Conservation (phyloP, 2,797 vertebrate species). For the Gymnodraco acuticeps region DNA sequence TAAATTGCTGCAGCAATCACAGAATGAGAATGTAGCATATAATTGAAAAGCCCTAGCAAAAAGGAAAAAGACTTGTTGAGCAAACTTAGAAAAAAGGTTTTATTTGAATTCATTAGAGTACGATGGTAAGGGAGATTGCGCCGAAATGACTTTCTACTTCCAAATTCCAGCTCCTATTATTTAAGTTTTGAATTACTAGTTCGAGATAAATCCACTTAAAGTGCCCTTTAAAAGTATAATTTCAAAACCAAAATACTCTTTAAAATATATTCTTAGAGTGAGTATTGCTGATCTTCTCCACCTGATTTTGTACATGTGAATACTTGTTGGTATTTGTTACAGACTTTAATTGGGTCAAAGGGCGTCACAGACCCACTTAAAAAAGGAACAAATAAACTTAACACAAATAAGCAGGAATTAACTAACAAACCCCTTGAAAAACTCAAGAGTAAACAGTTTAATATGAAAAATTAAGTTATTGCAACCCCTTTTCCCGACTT, state of each 20-base stretch:
- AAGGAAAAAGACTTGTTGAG: conserved; percentile 17
- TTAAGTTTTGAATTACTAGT: conserved; percentile 22
- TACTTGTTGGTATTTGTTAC: neutral
- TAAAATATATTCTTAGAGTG: conserved; percentile 4
- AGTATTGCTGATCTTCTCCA: neutral
- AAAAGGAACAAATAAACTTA: neutral
- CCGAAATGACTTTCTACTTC: conserved; percentile 32
- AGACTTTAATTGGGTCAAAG: neutral
- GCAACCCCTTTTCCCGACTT: no score
- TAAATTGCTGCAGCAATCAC: conserved; percentile 18
- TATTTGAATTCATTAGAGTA: conserved; percentile 36
- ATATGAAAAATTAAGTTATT: no score
- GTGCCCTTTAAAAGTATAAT: neutral
- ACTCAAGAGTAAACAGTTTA: no score
- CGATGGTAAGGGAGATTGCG: neutral
- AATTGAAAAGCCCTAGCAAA: conserved; percentile 21
- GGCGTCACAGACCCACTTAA: neutral
- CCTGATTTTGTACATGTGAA: conserved; percentile 5
- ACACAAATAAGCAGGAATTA: neutral
- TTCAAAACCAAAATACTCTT: conserved; percentile 8
- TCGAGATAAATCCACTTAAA: conserved; percentile 11
- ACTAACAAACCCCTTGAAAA: neutral
- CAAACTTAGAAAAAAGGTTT: conserved; percentile 24
- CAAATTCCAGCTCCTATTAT: conserved; percentile 12
- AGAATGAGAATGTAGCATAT: conserved; percentile 24